Evolutionary conservation across 2,113 vertebrate species (phyloP).

Genomic region (Sturnira hondurensis): DNA sequence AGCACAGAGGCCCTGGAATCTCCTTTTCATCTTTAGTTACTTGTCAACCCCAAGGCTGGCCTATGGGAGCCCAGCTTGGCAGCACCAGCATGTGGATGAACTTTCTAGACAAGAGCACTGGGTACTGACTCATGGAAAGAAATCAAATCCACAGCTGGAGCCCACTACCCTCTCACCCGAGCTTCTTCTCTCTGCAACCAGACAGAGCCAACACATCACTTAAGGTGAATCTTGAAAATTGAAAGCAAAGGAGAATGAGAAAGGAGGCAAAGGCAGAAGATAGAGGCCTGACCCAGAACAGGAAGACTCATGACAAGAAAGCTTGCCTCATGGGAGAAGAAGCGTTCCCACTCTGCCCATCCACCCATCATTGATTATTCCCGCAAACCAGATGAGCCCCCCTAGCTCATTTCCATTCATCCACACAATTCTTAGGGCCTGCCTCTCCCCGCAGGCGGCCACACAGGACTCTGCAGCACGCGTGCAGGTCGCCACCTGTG

Average conservation of each 20-base stretch:
- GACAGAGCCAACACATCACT: neutral
- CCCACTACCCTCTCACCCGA: neutral
- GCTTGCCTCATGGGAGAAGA: neutral
- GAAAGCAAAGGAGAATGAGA: neutral
- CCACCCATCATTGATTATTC: neutral
- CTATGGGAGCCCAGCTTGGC: neutral
- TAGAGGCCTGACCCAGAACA: neutral
- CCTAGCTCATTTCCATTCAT: accelerated
- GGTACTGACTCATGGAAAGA: neutral
- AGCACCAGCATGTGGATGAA: neutral
- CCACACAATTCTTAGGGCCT: neutral
- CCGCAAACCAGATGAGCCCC: neutral
- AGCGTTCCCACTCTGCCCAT: too few species aligned
- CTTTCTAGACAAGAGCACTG: neutral
- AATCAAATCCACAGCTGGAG: neutral
- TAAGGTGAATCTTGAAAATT: neutral
- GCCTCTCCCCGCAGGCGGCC: neutral
- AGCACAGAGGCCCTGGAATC: neutral
- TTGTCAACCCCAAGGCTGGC: neutral
- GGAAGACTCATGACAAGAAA: neutral
- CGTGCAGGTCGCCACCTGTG: accelerated
- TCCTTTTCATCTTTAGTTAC: neutral
- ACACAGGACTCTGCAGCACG: too few species aligned
- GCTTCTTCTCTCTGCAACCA: neutral
- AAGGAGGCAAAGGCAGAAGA: neutral